A percentile compares a stretch with the other conserved stretches of the same genome.
Conservation (phyloP, 2,797 vertebrate species). For the Scomberomorus guttatus region DNA sequence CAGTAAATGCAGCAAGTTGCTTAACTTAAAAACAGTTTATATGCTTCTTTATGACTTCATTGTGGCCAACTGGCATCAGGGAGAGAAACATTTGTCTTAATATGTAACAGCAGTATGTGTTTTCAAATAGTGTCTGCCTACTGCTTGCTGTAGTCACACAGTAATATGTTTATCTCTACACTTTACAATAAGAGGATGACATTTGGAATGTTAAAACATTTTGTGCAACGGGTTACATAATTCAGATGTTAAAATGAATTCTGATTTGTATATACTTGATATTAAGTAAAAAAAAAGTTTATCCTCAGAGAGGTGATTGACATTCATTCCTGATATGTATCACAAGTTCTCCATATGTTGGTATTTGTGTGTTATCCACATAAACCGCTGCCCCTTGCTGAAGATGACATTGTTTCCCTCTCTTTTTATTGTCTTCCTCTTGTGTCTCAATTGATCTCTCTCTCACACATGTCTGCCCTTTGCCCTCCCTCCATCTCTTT, state of each 20-base stretch:
- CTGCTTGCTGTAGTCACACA: neutral
- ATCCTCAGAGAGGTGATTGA: conserved; percentile 14
- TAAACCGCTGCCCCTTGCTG: conserved; percentile 16
- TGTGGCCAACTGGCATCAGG: neutral
- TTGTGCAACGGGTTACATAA: neutral
- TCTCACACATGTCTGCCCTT: neutral
- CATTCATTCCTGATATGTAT: conserved; percentile 1
- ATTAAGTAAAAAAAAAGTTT: neutral
- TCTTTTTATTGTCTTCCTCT: conserved; percentile 14
- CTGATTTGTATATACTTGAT: neutral
- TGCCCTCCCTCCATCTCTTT: neutral
- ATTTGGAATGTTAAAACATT: too few species aligned
- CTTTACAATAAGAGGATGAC: neutral
- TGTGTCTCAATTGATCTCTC: conserved; percentile 46
- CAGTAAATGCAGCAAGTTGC: too few species aligned
- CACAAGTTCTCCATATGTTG: neutral
- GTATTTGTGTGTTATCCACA: conserved; percentile 3
- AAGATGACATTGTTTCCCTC: conserved; percentile 19
- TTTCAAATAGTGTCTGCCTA: neutral
- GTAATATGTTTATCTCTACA: neutral
- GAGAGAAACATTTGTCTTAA: neutral
- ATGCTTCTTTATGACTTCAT: neutral
- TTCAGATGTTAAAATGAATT: neutral
- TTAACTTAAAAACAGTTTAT: neutral
- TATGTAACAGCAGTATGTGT: neutral